A percentile compares a stretch with the other conserved stretches of the same genome.
Evolutionary conservation across 2,113 vertebrate species (phyloP).

Genomic region (Rattus rattus): DNA sequence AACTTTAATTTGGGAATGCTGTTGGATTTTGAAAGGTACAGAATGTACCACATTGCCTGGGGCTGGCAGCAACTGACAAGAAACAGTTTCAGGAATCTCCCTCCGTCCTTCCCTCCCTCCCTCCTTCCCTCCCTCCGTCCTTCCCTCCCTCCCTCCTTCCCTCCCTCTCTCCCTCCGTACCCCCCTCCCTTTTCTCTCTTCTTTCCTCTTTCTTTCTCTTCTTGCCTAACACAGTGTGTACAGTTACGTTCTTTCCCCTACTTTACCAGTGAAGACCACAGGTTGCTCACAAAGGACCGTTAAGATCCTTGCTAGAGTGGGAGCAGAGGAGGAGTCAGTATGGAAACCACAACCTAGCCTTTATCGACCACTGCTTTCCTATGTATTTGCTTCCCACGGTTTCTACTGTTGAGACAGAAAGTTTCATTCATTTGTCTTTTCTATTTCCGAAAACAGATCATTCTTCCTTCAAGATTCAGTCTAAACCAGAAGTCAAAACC

Average conservation of each 20-base stretch:
- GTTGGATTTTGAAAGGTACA: not conserved
- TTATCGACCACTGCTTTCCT: not conserved
- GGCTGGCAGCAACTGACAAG: not conserved
- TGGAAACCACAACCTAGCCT: too few species aligned
- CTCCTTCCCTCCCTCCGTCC: not conserved
- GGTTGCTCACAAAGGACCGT: not conserved
- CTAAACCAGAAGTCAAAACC: not conserved
- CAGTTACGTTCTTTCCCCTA: not conserved
- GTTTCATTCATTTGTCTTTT: not conserved
- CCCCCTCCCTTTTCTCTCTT: not conserved
- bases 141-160: not conserved
- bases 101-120: fast-evolving
- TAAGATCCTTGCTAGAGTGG: too few species aligned
- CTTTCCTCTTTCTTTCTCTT: not conserved
- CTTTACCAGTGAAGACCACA: not conserved
- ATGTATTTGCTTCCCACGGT: too few species aligned
- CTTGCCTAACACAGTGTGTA: not conserved
- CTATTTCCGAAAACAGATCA: not conserved
- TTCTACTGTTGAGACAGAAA: not conserved
- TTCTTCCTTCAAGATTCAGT: not conserved
- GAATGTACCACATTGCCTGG: not conserved
- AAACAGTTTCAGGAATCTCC: not conserved
- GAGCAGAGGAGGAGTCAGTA: too few species aligned
- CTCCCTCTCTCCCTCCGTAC: too few species aligned
- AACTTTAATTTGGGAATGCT: not conserved